Conservation (phyloP, 1,140 invertebrate genomes). For the Eciton burchellii region DNA sequence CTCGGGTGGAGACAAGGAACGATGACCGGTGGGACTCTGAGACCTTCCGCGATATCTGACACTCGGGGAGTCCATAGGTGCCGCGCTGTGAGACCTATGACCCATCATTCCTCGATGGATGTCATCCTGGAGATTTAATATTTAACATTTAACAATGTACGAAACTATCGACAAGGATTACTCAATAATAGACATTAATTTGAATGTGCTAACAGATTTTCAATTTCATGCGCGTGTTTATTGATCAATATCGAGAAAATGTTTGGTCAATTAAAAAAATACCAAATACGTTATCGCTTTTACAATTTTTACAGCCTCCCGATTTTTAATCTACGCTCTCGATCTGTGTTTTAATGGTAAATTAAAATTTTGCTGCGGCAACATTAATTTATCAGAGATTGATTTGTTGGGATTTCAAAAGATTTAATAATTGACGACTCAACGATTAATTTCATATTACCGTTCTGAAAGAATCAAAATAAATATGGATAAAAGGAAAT, state of each 20-base stretch:
- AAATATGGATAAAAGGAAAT: no score
- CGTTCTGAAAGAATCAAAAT: no score
- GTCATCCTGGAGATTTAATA: constrained; percentile 80
- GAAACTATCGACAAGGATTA: background rate
- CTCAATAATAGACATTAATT: background rate
- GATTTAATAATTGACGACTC: no score
- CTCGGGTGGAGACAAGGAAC: constrained; percentile 91
- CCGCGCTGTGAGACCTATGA: constrained; percentile 90
- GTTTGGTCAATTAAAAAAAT: no score
- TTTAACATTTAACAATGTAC: constrained; percentile 30
- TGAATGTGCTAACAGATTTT: background rate
- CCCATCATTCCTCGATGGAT: constrained; percentile 85
- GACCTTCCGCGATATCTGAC: constrained; percentile 88
- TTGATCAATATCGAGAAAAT: background rate
- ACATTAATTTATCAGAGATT: no score
- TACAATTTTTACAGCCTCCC: no score
- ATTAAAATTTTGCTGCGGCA: no score
- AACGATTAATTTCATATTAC: no score
- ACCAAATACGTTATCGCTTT: no score
- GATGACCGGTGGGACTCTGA: constrained; percentile 87
- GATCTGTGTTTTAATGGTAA: no score
- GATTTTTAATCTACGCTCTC: no score
- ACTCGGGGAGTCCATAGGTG: constrained; percentile 89
- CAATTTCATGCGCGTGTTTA: background rate
- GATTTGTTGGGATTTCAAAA: no score